Evolutionary conservation across 2,113 vertebrate genomes (phyloP).

Genomic region (Dicaeum eximium): DNA sequence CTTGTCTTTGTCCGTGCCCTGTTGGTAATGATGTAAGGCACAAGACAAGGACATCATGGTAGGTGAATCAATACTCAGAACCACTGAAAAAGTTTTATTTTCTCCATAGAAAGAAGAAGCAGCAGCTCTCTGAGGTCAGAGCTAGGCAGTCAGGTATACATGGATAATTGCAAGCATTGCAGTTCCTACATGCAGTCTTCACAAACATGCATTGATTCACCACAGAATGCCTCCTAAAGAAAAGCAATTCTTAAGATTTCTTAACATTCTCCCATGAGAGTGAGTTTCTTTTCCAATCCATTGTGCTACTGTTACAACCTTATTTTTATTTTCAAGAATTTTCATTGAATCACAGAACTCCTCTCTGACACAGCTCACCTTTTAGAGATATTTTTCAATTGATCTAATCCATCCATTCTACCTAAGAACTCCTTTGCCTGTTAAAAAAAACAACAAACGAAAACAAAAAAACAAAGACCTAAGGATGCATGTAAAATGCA

Average conservation of each 20-base stretch:
- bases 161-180: constrained; percentile 24
- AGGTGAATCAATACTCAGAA: not conserved
- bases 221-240: constrained; percentile 3
- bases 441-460: not conserved
- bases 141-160: not conserved
- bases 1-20: not conserved
- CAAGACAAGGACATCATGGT: not conserved
- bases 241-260: constrained; percentile 33
- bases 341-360: not conserved
- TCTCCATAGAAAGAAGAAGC: not conserved
- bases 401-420: constrained; percentile 16
- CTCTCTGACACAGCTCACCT: constrained; percentile 36
- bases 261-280: constrained; percentile 9
- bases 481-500: constrained; percentile 11
- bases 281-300: not conserved
- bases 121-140: not conserved
- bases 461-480: not conserved
- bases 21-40: not conserved
- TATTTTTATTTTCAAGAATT: constrained; percentile 56
- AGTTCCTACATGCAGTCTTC: not conserved
- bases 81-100: not conserved
- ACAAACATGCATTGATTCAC: constrained; percentile 27
- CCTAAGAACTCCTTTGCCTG: not conserved
- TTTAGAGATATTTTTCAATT: constrained; percentile 16
- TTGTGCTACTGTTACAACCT: not conserved